Evolutionary conservation across 2,797 vertebrate species (phyloP).

Genomic region (Danionella dracula): DNA sequence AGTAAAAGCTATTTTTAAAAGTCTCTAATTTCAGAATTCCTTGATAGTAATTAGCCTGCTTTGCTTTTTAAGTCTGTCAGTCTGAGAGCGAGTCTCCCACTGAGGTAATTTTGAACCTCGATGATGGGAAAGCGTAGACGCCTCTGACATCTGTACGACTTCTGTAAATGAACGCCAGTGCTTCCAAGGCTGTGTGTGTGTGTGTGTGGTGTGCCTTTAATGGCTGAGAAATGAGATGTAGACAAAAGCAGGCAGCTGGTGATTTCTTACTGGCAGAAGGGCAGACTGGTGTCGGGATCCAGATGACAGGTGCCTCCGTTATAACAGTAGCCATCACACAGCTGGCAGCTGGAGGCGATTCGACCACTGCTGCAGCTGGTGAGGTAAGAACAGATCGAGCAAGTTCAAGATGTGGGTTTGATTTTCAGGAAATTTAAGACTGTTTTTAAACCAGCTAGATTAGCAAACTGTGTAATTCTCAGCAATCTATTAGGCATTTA

Average conservation of each 20-base stretch:
- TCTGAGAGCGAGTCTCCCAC: not conserved
- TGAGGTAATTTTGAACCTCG: not conserved
- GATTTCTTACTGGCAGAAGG: conserved; percentile 92
- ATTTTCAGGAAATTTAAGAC: not conserved
- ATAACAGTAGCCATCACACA: conserved; percentile 98
- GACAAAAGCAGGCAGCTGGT: conserved; percentile 54
- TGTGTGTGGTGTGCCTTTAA: conserved; percentile 19
- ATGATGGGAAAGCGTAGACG: conserved; percentile 9
- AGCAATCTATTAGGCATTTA: no score
- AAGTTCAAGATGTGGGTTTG: not conserved
- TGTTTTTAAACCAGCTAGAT: not conserved
- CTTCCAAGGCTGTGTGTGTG: not conserved
- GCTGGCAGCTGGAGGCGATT: conserved; percentile 91
- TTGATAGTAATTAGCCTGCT: no score
- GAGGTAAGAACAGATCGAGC: conserved; percentile 23
- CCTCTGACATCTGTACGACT: conserved; percentile 5
- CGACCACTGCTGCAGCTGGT: conserved; percentile 94
- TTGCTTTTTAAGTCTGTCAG: conserved; percentile 6
- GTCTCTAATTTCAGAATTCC: no score
- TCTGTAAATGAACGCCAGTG: not conserved
- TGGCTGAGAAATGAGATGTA: conserved; percentile 15
- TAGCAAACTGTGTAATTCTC: not conserved
- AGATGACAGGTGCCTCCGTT: conserved; percentile 94
- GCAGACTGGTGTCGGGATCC: conserved; percentile 90
- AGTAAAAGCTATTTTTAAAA: no score